Percentiles rank a stretch among this genome's conserved stretches.
Conservation (phyloP, 1,140 invertebrate species). For the Camponotus vicinus region DNA sequence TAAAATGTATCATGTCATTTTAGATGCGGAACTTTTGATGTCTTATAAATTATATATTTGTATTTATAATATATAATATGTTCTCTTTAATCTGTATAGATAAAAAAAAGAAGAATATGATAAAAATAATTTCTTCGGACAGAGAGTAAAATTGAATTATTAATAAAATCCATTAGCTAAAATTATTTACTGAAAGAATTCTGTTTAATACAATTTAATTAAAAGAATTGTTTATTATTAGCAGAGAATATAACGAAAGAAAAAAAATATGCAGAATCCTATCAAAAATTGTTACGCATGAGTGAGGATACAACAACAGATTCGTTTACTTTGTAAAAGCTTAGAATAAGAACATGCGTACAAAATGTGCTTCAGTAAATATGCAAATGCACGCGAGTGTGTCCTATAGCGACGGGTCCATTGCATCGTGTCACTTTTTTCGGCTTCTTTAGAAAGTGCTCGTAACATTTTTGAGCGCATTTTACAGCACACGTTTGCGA, state of each 20-base stretch:
- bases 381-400: conserved; percentile 25
- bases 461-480: conserved; percentile 66
- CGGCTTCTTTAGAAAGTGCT: conserved; percentile 65
- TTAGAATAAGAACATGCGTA: not conserved
- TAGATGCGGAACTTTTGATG: not conserved
- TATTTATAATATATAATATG: not conserved
- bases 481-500: conserved; percentile 15
- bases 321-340: not conserved
- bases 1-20: conserved; percentile 26
- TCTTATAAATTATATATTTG: too few species aligned
- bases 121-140: not conserved
- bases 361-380: conserved; percentile 22
- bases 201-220: conserved; percentile 28
- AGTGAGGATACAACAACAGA: not conserved
- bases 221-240: not conserved
- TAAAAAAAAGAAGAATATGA: not conserved
- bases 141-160: not conserved
- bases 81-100: not conserved
- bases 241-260: not conserved
- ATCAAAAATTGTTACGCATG: not conserved
- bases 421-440: conserved; percentile 57
- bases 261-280: not conserved
- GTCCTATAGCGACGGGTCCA: not conserved
- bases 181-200: not conserved
- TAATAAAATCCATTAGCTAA: conserved; percentile 28